These are phyloP conservation scores for Emberiza fucata DNA, from an alignment of 2,113 vertebrate species.

Conservation along the genomic window DNA sequence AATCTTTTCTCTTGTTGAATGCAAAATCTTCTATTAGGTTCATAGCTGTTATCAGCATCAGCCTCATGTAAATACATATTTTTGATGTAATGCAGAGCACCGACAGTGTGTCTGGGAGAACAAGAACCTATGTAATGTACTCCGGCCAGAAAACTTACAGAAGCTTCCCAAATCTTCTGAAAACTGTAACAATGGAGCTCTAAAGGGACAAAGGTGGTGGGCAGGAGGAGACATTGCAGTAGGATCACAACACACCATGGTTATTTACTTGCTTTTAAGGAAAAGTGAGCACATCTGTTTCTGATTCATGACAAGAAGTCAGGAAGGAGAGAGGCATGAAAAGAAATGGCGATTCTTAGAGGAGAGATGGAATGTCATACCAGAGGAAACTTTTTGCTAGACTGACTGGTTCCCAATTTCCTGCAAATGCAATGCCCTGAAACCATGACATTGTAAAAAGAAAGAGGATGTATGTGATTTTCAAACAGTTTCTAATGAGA, in stretches of 20 bases:
- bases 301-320: background rate
- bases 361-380: background rate
- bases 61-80: conserved; percentile 66
- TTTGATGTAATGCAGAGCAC: conserved; percentile 50
- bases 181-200: background rate
- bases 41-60: conserved; percentile 37
- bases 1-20: conserved; percentile 70
- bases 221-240: background rate
- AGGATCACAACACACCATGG: background rate
- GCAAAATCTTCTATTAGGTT: conserved; percentile 63
- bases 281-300: background rate
- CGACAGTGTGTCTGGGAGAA: conserved; percentile 7
- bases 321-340: background rate
- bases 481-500: background rate
- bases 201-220: background rate
- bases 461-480: background rate
- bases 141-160: background rate
- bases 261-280: background rate
- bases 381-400: background rate
- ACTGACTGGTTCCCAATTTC: background rate
- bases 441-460: background rate
- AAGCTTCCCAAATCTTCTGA: conserved; percentile 5
- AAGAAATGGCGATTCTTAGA: background rate
- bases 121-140: background rate
- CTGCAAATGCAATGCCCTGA: background rate